Evolutionary conservation across 2,888 invertebrate genomes (phyloP), one percentile per base, ranked within the genome.

Genomic region (Poecilobothrus nobilitatus): DNA sequence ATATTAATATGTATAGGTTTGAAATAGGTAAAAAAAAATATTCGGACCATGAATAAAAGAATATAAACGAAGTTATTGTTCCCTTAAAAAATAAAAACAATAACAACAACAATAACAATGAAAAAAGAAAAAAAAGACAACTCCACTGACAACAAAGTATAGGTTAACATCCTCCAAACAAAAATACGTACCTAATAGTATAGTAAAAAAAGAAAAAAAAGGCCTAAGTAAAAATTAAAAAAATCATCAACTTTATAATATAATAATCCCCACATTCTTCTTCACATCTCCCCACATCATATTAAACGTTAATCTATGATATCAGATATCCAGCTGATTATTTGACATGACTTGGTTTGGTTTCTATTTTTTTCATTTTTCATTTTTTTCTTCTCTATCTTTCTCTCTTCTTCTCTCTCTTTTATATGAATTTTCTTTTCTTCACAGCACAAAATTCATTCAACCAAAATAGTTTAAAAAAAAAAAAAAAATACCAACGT

Each of bases 251-350:
- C 8, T 10, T 37, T 10, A 37, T 10, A 37, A 37, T 12, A 37
- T 10, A 37, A 37, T 10, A 37, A 37, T 10, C 27, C 27, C 27
- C 27, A 27, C 27, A 27, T 27, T 27, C 27, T 4, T 5, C 27
- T 27, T 5, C 27, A 27, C 27, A 27, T 27, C 27, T 15, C 18
- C 53, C 53, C 53, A 53, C 27, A 27, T 27, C 2, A 27, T 5
- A 27, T 27, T 27, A 27, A 27, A 27, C 27, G 27, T 27, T 12
- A 53, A n/a, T 5, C 53, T 53, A 53, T 18, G 18, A 53, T 53
- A 53, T 53, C n/a, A 53, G 18, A 53, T 53, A 53, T 53, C 53
- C 53, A 53, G 53, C 53, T 53, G 53, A 53, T 53, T 53, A 53
- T 53, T n/a, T 27, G 27, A 27, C 27, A 27, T 27, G 27, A 27